phyloP scores from a whole-genome alignment of 2,888 invertebrate genomes.

The Dynastes grantii region DNA sequence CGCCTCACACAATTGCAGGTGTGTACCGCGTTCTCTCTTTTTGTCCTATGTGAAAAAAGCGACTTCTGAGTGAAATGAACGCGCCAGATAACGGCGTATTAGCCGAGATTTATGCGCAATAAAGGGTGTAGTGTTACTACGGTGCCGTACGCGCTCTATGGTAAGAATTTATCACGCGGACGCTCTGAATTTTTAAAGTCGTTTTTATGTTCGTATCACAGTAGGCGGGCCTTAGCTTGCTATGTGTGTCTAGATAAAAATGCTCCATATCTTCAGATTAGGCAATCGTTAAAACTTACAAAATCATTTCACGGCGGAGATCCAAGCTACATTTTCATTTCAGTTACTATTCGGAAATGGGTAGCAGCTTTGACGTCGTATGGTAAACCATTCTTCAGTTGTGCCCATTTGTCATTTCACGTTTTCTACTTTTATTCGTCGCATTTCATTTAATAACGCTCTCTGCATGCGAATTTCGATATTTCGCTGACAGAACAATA shows the following conservation, averaged over 20 bases:
- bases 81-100: constrained; percentile 48
- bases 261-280: constrained; percentile 25
- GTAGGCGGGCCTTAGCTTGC: not conserved
- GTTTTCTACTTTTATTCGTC: too few relatives aligned
- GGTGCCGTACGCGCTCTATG: constrained; percentile 15
- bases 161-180: constrained; percentile 36
- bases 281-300: constrained; percentile 11
- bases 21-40: constrained; percentile 14
- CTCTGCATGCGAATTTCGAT: too few relatives aligned
- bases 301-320: not conserved
- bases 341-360: not conserved
- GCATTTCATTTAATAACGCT: too few relatives aligned
- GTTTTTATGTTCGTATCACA: constrained; percentile 22
- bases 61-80: constrained; percentile 46
- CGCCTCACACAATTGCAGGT: constrained; percentile 30
- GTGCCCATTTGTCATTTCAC: too few relatives aligned
- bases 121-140: constrained; percentile 45
- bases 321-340: constrained; percentile 13
- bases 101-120: constrained; percentile 49
- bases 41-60: constrained; percentile 8
- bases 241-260: constrained; percentile 5
- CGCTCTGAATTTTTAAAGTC: constrained; percentile 39
- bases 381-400: not conserved
- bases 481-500: too few relatives aligned
- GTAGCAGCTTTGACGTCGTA: not conserved